Conservation (phyloP, 2,888 invertebrate species). For the Synergus itoensis region DNA sequence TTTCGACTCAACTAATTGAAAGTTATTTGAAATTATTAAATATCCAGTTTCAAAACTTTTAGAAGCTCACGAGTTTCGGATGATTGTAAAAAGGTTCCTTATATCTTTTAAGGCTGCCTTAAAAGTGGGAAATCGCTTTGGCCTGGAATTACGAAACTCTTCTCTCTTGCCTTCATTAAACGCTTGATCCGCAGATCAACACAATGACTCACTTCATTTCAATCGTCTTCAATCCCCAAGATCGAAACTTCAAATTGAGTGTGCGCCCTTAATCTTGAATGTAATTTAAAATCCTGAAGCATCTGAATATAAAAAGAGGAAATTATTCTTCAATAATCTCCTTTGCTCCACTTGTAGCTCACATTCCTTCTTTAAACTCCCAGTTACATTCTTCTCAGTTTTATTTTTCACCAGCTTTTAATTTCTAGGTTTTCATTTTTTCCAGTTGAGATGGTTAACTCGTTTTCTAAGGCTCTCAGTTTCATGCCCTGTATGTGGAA, state of each 20-base stretch:
- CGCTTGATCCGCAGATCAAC: slow-evolving; percentile 6
- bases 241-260: slow-evolving; percentile 43
- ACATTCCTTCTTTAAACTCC: not conserved
- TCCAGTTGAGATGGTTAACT: not conserved
- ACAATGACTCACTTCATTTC: slow-evolving; percentile 31
- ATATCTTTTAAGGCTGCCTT: not conserved
- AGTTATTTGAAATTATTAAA: no score
- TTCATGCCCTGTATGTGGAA: slow-evolving; percentile 33
- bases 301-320: not conserved
- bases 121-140: not conserved
- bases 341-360: not conserved
- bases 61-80: not conserved
- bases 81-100: not conserved
- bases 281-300: slow-evolving; percentile 31
- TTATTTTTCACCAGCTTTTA: slow-evolving; percentile 26
- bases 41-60: not conserved
- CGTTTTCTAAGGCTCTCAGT: slow-evolving; percentile 16
- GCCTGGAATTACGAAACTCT: slow-evolving; percentile 27
- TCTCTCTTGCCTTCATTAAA: slow-evolving; percentile 19
- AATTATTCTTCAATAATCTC: not conserved
- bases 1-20: not conserved
- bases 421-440: slow-evolving; percentile 2
- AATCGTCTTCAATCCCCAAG: slow-evolving; percentile 44
- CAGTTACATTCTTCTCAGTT: not conserved
- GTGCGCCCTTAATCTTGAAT: slow-evolving; percentile 40